phyloP scores from a whole-genome alignment of 1,140 invertebrate species.

The Drosophila asahinai region DNA sequence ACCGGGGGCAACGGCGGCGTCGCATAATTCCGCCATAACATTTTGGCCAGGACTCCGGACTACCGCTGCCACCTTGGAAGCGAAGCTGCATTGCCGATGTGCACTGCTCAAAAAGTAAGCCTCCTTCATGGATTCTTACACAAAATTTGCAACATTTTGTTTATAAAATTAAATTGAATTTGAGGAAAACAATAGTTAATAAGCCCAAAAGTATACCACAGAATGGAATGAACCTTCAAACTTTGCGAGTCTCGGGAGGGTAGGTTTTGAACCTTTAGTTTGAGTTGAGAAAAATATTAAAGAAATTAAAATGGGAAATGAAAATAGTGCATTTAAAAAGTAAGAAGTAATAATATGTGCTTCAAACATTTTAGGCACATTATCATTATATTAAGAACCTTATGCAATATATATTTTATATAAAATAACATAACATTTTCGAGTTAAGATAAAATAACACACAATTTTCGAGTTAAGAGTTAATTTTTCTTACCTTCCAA shows the following conservation, averaged over 20 bases:
- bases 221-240: neutral
- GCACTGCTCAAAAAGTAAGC: neutral
- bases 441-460: neutral
- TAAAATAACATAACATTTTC: neutral
- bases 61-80: conserved; percentile 66
- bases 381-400: no score
- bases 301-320: neutral
- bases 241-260: neutral
- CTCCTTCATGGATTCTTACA: accelerated
- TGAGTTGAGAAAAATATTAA: neutral
- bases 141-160: neutral
- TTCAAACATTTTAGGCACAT: no score
- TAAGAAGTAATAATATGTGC: no score
- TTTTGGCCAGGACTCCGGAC: conserved; percentile 62
- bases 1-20: conserved; percentile 73
- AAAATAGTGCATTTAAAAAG: no score
- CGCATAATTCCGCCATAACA: conserved; percentile 79
- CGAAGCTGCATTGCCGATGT: conserved; percentile 54
- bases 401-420: no score
- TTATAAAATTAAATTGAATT: neutral
- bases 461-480: neutral
- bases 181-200: neutral
- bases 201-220: conserved; percentile 13
- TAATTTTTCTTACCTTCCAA: neutral
- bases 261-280: neutral